These are phyloP conservation scores for Gasteruption jaculator DNA, from an alignment of 2,888 invertebrate genomes.

Conservation along the genomic window DNA sequence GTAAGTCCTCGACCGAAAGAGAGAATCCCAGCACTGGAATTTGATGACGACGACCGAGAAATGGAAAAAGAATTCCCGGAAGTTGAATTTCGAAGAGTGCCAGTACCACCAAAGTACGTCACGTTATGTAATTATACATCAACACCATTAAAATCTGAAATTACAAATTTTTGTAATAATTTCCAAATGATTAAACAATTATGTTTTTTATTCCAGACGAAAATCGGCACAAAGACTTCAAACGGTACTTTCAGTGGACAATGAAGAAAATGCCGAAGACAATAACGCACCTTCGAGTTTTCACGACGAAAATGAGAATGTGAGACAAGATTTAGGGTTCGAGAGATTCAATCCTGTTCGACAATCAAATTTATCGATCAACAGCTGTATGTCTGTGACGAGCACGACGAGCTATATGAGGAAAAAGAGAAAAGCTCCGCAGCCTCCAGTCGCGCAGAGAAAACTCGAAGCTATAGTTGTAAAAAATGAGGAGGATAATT, in stretches of 20 bases:
- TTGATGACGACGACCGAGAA: slow-evolving; percentile 26
- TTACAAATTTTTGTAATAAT: slow-evolving; percentile 1
- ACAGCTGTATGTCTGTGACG: slow-evolving; percentile 40
- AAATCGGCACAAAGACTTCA: no score
- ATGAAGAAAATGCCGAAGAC: no score
- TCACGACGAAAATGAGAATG: slow-evolving; percentile 45
- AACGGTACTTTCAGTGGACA: no score
- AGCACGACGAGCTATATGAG: slow-evolving; percentile 56
- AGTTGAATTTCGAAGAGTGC: no score
- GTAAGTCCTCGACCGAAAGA: slow-evolving; percentile 39
- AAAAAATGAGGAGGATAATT: slow-evolving; percentile 5
- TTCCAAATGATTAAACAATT: slow-evolving; percentile 6
- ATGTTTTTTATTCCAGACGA: no score
- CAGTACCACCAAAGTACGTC: slow-evolving; percentile 37
- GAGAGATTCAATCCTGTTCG: slow-evolving; percentile 41
- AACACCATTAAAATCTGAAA: background rate
- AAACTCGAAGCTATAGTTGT: background rate
- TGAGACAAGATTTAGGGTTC: slow-evolving; percentile 39
- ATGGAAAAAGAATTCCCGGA: no score
- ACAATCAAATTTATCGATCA: slow-evolving; percentile 44
- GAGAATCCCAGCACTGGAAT: slow-evolving; percentile 37
- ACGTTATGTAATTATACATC: slow-evolving; percentile 14
- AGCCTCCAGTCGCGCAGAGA: no score
- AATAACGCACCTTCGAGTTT: no score
- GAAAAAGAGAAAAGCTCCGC: slow-evolving; percentile 64